Evolutionary conservation across 2,888 invertebrate species (phyloP), one percentile per base, ranked within the genome.

Genomic region (Xanthia icteritia): DNA sequence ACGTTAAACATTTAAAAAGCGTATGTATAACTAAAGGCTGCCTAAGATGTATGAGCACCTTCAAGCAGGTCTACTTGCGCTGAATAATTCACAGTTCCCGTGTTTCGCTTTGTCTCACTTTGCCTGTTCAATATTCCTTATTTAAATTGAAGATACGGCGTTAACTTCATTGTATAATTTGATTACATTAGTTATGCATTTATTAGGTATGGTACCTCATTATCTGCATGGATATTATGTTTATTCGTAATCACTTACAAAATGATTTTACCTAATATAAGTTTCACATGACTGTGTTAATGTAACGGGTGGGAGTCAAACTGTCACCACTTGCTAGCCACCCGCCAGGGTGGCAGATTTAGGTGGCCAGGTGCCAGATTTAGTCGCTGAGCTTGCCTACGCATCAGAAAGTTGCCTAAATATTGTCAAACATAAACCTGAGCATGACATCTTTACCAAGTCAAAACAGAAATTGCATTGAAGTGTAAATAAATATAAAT

Each of bases 91-190:
- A 77, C 67, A 61, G 70, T 68, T 76, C n/a, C 60, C 60, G 58
- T 83, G 67, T 75, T 83, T 76, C 67, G 71, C 83, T 86, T 86
- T 76, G 82, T 86, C 76, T 82, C 54, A 71, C 54, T 67, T 76
- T 76, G 17, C 71, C 64, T 64, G 66, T 68, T 82, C 63, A 76
- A 68, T 82, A 82, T 68, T 68, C 77, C 60, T 64, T 63, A 60
- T 48, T 54, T 60, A 76, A 82, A 71, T 74, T 86, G n/a, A 68
- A 86, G 76, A 58, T 60, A 54, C 54, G 48, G 15, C 23, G 54
- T 60, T 42, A 48, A 67, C 58, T 76, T 60, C 31, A 56, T 65
- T 85, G 45, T 60, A 71, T 39, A 66, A 66, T 58, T 63, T 80
- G 61, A 81, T 84, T 42, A 80, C 9, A 58, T 54, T 51, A n/a